Evolutionary conservation across 2,113 vertebrate genomes (phyloP).

Genomic region (Pygoscelis antarcticus): DNA sequence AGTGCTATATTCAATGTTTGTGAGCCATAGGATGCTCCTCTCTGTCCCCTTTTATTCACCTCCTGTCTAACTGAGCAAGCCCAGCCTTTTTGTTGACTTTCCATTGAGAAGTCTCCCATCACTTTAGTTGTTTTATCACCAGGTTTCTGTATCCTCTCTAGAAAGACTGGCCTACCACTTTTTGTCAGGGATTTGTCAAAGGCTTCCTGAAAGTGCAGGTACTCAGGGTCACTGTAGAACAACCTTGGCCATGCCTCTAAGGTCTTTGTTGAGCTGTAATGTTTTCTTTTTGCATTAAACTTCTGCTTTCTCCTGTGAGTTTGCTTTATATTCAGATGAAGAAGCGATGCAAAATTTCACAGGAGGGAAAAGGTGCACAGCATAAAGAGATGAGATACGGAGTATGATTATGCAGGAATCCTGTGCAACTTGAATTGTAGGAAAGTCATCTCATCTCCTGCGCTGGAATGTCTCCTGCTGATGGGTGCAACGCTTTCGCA

Average conservation of each 20-base stretch:
- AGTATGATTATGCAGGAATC: constrained; percentile 55
- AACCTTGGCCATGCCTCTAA: background rate
- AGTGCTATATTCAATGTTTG: background rate
- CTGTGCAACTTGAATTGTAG: constrained; percentile 47
- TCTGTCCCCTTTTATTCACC: background rate
- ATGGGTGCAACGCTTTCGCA: constrained; percentile 46
- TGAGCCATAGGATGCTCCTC: background rate
- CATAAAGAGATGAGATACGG: constrained; percentile 51
- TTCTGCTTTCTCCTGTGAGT: background rate
- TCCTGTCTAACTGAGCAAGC: background rate
- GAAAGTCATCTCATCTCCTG: constrained; percentile 46
- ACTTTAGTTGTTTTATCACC: background rate
- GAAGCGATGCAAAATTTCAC: background rate
- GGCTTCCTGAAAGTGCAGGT: background rate
- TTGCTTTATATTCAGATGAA: constrained; percentile 14
- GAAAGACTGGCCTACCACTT: background rate
- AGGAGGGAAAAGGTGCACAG: background rate
- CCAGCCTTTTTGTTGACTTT: background rate
- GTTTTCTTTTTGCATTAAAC: background rate
- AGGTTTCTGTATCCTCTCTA: background rate
- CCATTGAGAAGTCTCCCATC: background rate
- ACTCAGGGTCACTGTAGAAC: background rate
- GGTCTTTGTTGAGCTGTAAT: background rate
- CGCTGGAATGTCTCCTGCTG: constrained; percentile 32
- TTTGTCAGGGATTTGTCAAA: background rate